Conservation (phyloP, 2,113 vertebrate species). For the Probosciger aterrimus region DNA sequence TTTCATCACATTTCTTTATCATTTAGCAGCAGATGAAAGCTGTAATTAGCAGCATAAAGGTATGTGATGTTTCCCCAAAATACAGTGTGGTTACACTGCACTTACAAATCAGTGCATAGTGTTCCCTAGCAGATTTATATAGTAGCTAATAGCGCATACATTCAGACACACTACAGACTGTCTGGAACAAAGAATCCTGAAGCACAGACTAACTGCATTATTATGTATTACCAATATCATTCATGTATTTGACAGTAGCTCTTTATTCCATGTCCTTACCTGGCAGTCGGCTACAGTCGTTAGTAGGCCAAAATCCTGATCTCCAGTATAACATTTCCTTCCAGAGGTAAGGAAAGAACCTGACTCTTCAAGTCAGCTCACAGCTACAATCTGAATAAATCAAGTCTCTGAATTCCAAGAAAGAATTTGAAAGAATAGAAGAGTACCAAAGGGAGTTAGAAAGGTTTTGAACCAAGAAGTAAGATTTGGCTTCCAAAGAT, state of each 20-base stretch:
- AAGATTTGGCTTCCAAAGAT: not conserved
- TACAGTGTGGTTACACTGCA: not conserved
- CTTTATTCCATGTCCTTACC: not conserved
- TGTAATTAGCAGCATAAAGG: not conserved
- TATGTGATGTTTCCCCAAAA: not conserved
- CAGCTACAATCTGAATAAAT: not conserved
- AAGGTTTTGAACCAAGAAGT: not conserved
- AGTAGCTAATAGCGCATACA: not conserved
- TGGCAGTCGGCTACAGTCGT: not conserved
- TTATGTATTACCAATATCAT: not conserved
- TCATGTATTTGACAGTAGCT: not conserved
- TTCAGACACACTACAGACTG: not conserved
- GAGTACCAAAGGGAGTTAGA: not conserved
- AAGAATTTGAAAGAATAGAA: not conserved
- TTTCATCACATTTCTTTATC: constrained; percentile 34
- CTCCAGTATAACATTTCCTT: not conserved
- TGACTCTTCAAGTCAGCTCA: not conserved
- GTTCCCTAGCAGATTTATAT: not conserved
- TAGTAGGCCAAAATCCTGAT: not conserved
- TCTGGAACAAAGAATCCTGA: constrained; percentile 1
- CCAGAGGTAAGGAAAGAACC: not conserved
- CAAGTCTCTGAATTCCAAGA: not conserved
- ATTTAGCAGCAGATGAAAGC: constrained; percentile 17
- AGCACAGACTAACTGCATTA: not conserved
- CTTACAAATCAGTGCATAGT: not conserved